Conservation (phyloP, 2,113 vertebrate genomes). For the Cyanoliseus patagonus region DNA sequence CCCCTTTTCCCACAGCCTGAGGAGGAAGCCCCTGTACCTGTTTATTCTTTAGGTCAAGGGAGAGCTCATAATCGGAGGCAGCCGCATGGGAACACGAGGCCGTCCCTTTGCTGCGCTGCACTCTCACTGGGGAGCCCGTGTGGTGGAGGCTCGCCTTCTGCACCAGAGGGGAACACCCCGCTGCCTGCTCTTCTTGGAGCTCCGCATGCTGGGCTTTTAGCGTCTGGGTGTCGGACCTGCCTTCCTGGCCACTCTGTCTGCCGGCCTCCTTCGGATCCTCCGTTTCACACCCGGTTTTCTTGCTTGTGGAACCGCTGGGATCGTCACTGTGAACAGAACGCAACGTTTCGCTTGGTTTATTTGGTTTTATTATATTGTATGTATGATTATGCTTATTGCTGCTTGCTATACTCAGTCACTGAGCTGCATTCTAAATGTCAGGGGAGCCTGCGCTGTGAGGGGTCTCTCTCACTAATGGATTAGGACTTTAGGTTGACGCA, state of each 20-base stretch:
- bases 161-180: slow-evolving; percentile 78
- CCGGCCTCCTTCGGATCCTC: slow-evolving; percentile 80
- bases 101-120: slow-evolving; percentile 85
- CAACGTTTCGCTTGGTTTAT: slow-evolving; percentile 76
- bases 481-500: neutral
- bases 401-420: neutral
- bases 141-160: slow-evolving; percentile 90
- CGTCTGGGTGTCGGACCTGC: slow-evolving; percentile 75
- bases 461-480: neutral
- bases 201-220: slow-evolving; percentile 75
- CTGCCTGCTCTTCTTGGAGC: slow-evolving; percentile 79
- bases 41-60: slow-evolving; percentile 99
- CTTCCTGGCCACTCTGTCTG: slow-evolving; percentile 78
- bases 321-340: slow-evolving; percentile 83
- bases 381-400: neutral
- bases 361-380: slow-evolving; percentile 35
- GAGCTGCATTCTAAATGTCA: neutral
- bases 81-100: slow-evolving; percentile 89
- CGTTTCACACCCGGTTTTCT: slow-evolving; percentile 75
- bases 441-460: neutral
- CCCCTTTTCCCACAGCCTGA: slow-evolving; percentile 63
- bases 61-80: slow-evolving; percentile 95
- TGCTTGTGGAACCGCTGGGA: slow-evolving; percentile 75
- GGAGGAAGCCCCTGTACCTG: slow-evolving; percentile 86
- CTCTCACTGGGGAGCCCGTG: slow-evolving; percentile 88